Evolutionary conservation across 2,888 invertebrate genomes (phyloP).

Genomic region (Schizaphis graminum): DNA sequence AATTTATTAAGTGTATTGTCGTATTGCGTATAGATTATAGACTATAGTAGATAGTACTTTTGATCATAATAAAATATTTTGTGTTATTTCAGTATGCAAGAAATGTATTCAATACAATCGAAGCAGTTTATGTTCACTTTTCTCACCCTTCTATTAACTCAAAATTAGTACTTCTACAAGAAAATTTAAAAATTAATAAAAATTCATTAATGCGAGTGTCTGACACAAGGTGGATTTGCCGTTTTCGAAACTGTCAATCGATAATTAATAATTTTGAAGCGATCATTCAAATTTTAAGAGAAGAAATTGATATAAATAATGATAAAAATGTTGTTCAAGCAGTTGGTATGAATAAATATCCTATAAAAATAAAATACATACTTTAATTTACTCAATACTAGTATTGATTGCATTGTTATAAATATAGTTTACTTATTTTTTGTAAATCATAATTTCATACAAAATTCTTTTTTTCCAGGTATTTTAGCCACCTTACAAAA

Average conservation of each 20-base stretch:
- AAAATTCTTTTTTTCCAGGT: slow-evolving; percentile 3
- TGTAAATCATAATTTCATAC: no score
- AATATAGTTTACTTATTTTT: neutral
- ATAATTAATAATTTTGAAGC: slow-evolving; percentile 17
- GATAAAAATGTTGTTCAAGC: slow-evolving; percentile 19
- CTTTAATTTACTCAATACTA: no score
- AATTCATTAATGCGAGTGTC: slow-evolving; percentile 7
- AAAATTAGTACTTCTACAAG: neutral
- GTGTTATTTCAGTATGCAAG: neutral
- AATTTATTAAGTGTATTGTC: no score
- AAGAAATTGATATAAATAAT: slow-evolving; percentile 2
- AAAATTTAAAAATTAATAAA: neutral
- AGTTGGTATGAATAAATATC: slow-evolving; percentile 27
- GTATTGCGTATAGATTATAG: neutral
- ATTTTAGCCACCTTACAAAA: neutral
- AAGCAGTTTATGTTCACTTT: no score
- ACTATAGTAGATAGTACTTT: neutral
- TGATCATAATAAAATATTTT: neutral
- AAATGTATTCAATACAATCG: neutral
- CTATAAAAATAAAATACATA: slow-evolving; percentile 12
- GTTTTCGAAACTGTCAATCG: slow-evolving; percentile 11
- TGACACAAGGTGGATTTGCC: neutral
- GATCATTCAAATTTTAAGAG: neutral
- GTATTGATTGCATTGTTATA: neutral
- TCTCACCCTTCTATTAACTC: neutral